Base-by-base conservation (phyloP, 1,140 invertebrate genomes). In the Eupeodes corollae region DNA sequence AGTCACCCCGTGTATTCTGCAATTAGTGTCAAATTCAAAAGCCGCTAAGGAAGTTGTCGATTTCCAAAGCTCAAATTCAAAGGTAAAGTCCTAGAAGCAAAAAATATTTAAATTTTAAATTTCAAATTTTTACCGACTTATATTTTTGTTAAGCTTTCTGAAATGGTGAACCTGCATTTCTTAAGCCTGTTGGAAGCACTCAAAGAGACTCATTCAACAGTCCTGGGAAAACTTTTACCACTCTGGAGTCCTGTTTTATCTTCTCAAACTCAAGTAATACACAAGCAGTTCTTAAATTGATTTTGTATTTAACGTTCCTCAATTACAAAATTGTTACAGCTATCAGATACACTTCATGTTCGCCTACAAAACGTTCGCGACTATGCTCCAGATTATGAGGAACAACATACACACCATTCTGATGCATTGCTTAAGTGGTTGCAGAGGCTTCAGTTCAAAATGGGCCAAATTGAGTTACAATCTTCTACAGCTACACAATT, bases 81-180 rank as follows among this genome's bases (percentile, higher is more conserved):
- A 66, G 46, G 50, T 48, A 15, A 48, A 10, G 37, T 42, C 46
- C 30, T 19, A 18, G 14, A 16, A 43, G 32, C 19, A 2, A 16
- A 15, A 47, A 41, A 48, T 46, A 30, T 19, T 31, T 8, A 38
- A 26, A 5, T 26, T 26, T 26, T 26, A 41, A 48, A 30, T 35
- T 49, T 41, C n/a, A n/a, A 12, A 53, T 41, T 45, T 52, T 56
- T 41, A 53, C 46, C 40, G 38, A 51, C 16, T 51, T 55, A 33
- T 52, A 30, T 44, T 38, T 61, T 48, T 63, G 62, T 66, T 19
- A 53, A 96, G 90, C 68, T 98, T 42, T 90, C 93, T 3, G 95
- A 98, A 73, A 97, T 95, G 76, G 92, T 99, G 5, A 98, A 95
- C 69, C 73, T 98, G 1, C 95, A 99, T 67, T 98, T 99, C 68